Evolutionary conservation across 2,113 vertebrate genomes (phyloP), one percentile per base, ranked within the genome.

Genomic region (Pyxicephalus adspersus): DNA sequence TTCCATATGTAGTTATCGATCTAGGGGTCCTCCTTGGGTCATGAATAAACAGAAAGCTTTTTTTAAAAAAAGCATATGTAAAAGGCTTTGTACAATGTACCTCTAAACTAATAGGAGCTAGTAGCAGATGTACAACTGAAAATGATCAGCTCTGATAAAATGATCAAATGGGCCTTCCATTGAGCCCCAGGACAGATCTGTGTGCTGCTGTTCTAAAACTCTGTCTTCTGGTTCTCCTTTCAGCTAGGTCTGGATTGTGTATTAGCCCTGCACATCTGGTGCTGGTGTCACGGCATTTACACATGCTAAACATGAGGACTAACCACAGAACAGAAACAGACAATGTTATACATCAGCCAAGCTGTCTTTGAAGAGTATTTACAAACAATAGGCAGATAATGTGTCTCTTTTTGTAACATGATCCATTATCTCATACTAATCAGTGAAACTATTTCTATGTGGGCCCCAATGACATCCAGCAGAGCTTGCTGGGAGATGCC

Each of bases 261-360:
- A 80, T 18, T 26, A 61, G 70, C 58, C 29, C 31, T 50, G 58
- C 68, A 81, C 78, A 81, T 73, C 58, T 81, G 67, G 78, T 57
- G 60, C 25, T 16, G 64, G 34, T 64, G 45, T 64, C 67, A 81
- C 22, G 15, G 64, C 28, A n/a, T 73, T 63, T 64, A 81, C 25
- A 81, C 58, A 63, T 60, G 19, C 45, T 73, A 72, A 72, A 81
- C 78, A 72, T 64, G 45, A 52, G 20, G 25, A 25, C 34, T 54
- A 73, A 72, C 78, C 26, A 38, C 77, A 73, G 45, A 63, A 52
- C 45, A 81, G 26, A 81, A 54, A 51, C 70, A 81, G 78, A 55
- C 54, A 71, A 51, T 80, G 51, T 77, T 54, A 66, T 25, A 77
- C 51, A 67, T 67, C 28, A 77, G 28, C 64, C 76, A 57, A 55